Evolutionary conservation across 1,140 invertebrate species (phyloP), one percentile per base, ranked within the genome.

Genomic region (Chironomus striatipennis): DNA sequence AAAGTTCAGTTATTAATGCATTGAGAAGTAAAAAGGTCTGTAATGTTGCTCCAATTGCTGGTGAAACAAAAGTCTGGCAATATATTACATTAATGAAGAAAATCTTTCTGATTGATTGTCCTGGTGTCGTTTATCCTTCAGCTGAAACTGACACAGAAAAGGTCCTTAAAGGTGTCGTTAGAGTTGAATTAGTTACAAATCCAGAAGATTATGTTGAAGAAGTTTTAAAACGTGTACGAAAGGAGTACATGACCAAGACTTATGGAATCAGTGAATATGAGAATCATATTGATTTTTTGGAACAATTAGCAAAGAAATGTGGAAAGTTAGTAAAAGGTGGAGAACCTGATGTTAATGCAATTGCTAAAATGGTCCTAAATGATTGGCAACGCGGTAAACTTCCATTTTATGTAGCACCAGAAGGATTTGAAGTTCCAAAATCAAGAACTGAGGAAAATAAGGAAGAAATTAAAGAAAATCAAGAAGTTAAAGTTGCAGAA

Each of bases 41-140:
- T 82, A 99, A 98, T 83, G 96, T 98, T 3, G 98, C 98, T 10
- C 98, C 98, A 7, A 95, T 99, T 79, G 97, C 98, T 76, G 98
- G 98, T 7, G 98, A 99, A 86, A 99, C 98, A 0, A 99, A 99
- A 88, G 94, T 97, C 0, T 99, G 98, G 98, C 98, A 99, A 81
- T 99, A 99, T 81, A 97, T 99, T 73, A 98, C 97, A 0, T 83
- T 99, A 24, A 99, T 99, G 97, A 90, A 91, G 77, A 87, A 93
- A 77, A 99, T 99, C 79, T 99, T 95, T 81, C 84, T 99, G 5
- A 99, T 99, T 77, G 98, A 99, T 87, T 99, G 98, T 86, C 98
- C 98, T 21, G 98, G 98, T 67, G 92, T 99, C 76, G 98, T 99
- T 21, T 98, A 98, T 85, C 96, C 96, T 12, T 92, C 92, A 4